These are phyloP conservation scores for Chrysotoxum bicinctum DNA, from an alignment of 2,888 invertebrate genomes.

Conservation along the genomic window DNA sequence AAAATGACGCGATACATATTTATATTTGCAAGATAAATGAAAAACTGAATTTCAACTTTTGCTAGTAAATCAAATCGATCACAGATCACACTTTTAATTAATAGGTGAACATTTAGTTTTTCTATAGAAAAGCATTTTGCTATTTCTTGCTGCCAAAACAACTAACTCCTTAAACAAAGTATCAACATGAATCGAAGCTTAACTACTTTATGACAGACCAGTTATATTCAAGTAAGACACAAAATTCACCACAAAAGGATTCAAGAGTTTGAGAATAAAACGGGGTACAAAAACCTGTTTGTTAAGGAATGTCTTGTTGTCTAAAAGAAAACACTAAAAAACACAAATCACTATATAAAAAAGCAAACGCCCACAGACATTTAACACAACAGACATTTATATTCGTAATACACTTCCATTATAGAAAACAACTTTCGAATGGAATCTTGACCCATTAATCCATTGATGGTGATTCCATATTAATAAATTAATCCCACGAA, in stretches of 20 bases:
- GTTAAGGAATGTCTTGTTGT: neutral
- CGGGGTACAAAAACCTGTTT: neutral
- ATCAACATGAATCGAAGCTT: neutral
- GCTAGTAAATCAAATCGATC: neutral
- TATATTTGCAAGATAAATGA: neutral
- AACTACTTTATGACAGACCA: neutral
- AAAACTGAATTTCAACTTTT: neutral
- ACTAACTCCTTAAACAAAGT: neutral
- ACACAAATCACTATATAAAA: neutral
- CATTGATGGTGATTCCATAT: constrained; percentile 9
- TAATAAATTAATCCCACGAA: neutral
- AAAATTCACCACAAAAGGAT: neutral
- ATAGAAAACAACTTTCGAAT: constrained; percentile 30
- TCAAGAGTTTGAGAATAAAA: neutral
- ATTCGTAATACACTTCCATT: constrained; percentile 11
- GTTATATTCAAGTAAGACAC: neutral
- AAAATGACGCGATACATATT: neutral
- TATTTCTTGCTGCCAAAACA: too few species aligned
- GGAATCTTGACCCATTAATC: constrained; percentile 36
- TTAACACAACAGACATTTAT: neutral
- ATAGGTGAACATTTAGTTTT: neutral
- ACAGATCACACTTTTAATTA: neutral
- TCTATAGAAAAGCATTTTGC: neutral
- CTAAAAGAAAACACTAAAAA: neutral
- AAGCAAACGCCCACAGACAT: neutral